Base-by-base conservation (phyloP, 1,140 invertebrate genomes). In the Plutomurus gul region DNA sequence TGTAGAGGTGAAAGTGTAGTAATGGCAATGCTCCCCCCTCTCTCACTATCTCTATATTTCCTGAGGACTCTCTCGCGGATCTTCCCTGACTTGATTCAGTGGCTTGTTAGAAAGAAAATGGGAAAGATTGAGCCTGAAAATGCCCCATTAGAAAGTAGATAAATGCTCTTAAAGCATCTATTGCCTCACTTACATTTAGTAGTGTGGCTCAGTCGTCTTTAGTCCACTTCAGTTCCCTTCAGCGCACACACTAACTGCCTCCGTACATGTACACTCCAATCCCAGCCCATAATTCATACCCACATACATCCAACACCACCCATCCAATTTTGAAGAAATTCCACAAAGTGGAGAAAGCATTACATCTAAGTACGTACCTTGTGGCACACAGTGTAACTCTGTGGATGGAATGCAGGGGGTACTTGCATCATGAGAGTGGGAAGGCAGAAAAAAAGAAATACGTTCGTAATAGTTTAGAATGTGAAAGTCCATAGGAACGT, bases 121-220 rank as follows among this genome's bases (percentile, higher is more conserved):
- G 56, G 13, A 13, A 16, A 65, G 56, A 65, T 65, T 65, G 22
- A 33, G 11, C 56, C n/a, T 33, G 22, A 65, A 65, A 65, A 65
- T 65, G 56, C 36, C 27, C 56, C 56, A 65, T 65, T 65, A 65
- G 56, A 65, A 65, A 65, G 27, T 33, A 65, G 56, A 65, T 65
- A 65, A 65, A 65, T 65, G 56, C 56, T 65, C 39, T n/a, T 43
- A n/a, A 43, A 43, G 10, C 39, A 43, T 43, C 56, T 65, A 65
- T 65, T 65, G 56, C 56, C 56, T 65, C 56, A 65, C 56, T 65
- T 65, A 65, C 56, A 65, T 27, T 65, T 33, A 65, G 39, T 43
- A 13, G 39, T 43, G 39, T 43, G 39, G 39, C n/a, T 43, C 10
- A 43, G 39, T 43, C 39, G 39, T 13, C 10, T 13, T 10, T 43